Conservation (phyloP, 2,113 vertebrate species). For the Zosterops pallidus region DNA sequence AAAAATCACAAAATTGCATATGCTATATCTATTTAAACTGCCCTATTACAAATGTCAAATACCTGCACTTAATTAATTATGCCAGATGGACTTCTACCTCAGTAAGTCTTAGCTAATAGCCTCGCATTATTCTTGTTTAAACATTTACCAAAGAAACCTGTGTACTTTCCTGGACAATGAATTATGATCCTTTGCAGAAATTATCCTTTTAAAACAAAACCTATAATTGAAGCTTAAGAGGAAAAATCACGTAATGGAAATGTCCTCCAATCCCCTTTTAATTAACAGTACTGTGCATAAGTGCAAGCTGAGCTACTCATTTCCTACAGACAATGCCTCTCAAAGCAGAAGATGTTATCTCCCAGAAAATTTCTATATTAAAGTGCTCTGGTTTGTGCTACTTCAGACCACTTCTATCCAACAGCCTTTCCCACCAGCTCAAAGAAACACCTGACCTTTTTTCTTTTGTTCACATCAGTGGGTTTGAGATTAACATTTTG, state of each 20-base stretch:
- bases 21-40: background rate
- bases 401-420: background rate
- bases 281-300: background rate
- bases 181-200: constrained; percentile 34
- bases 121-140: constrained; percentile 24
- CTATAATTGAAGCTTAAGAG: constrained; percentile 7
- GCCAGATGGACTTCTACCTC: background rate
- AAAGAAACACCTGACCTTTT: background rate
- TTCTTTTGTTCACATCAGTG: background rate
- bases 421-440: background rate
- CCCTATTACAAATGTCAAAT: background rate
- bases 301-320: background rate
- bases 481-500: background rate
- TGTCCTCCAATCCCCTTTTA: constrained; percentile 6
- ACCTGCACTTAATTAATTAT: constrained; percentile 14
- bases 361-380: background rate
- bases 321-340: constrained; percentile 3
- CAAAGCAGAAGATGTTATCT: background rate
- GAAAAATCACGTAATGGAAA: constrained; percentile 32
- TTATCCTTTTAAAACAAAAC: constrained; percentile 46
- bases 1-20: background rate
- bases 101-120: background rate
- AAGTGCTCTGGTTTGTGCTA: background rate
- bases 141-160: constrained; percentile 21
- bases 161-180: constrained; percentile 18